These are phyloP conservation scores for Papilio aristodemus DNA, from an alignment of 1,140 invertebrate genomes.

Conservation along the genomic window DNA sequence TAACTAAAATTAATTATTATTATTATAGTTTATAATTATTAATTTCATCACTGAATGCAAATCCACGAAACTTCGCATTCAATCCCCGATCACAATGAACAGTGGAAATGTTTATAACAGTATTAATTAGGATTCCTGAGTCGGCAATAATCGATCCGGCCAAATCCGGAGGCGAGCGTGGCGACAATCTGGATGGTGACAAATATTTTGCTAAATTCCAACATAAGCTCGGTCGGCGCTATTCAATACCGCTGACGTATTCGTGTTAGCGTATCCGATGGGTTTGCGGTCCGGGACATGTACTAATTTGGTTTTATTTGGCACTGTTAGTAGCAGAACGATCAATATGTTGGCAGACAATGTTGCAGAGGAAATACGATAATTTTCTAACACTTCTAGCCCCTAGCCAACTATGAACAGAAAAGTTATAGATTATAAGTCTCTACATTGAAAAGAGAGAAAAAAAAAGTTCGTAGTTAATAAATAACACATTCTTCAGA, in stretches of 20 bases:
- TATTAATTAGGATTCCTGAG: constrained; percentile 45
- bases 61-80: neutral
- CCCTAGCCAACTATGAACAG: neutral
- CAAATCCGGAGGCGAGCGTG: neutral
- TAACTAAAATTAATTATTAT: no score
- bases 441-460: no score
- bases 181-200: constrained; percentile 20
- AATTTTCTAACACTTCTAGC: neutral
- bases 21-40: no score
- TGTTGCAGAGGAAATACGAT: no score
- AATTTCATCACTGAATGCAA: neutral
- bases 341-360: neutral
- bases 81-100: neutral
- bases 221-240: constrained; percentile 19
- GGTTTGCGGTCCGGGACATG: constrained; percentile 5
- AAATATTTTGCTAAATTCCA: constrained; percentile 38
- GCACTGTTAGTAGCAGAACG: neutral
- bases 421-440: neutral
- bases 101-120: constrained; percentile 10
- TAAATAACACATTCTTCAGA: no score
- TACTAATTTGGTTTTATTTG: constrained; percentile 3
- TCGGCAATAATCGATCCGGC: constrained; percentile 20
- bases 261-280: neutral
- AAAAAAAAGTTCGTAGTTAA: no score
- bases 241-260: constrained; percentile 22